Evolutionary conservation across 2,888 invertebrate species (phyloP).

Genomic region (Perizoma affinitatum): DNA sequence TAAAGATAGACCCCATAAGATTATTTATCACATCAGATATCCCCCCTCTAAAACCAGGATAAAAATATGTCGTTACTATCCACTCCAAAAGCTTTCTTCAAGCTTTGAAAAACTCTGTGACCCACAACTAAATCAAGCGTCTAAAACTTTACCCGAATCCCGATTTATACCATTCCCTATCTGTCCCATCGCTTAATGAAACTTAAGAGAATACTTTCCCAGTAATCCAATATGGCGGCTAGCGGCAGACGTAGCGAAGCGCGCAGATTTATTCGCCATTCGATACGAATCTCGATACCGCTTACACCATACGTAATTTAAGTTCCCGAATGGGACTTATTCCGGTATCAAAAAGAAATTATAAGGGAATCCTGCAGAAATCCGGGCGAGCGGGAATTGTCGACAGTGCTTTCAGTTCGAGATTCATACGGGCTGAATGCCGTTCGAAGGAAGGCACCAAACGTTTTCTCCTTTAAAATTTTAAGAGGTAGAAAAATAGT

Average conservation of each 20-base stretch:
- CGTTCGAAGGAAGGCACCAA: conserved; percentile 17
- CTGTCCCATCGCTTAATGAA: conserved; percentile 79
- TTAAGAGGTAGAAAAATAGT: neutral
- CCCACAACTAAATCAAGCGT: conserved; percentile 46
- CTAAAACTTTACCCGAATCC: conserved; percentile 52
- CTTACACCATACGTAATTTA: conserved; percentile 76
- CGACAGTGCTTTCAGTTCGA: conserved; percentile 45
- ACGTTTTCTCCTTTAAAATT: conserved; percentile 8
- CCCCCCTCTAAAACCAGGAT: conserved; percentile 2
- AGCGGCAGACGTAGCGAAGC: conserved; percentile 50
- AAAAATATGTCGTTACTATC: conserved; percentile 12
- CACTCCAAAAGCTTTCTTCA: conserved; percentile 24
- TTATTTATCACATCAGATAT: too few species aligned
- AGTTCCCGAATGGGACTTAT: conserved; percentile 71
- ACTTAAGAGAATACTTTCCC: conserved; percentile 78
- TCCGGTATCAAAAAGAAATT: conserved; percentile 78
- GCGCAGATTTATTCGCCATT: conserved; percentile 68
- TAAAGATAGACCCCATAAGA: too few species aligned
- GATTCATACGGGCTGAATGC: conserved; percentile 25
- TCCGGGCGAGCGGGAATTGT: conserved; percentile 41
- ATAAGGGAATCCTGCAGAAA: conserved; percentile 59
- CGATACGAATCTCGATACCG: conserved; percentile 75
- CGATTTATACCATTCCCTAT: conserved; percentile 63
- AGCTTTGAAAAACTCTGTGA: conserved; percentile 28
- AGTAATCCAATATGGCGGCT: conserved; percentile 75